Evolutionary conservation across 2,888 invertebrate species (phyloP).

Genomic region (Apantesis nais): DNA sequence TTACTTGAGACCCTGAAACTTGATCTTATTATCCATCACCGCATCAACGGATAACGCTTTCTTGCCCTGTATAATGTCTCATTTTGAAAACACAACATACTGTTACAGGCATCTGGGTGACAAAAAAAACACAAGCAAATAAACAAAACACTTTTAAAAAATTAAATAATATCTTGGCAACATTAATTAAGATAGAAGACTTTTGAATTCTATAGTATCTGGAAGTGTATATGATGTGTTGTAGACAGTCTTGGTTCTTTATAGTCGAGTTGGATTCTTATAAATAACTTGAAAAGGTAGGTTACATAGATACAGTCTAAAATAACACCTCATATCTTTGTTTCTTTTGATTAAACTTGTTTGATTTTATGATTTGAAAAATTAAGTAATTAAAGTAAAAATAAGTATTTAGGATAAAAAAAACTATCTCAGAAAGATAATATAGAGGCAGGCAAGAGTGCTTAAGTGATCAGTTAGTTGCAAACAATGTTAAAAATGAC

Average conservation of each 20-base stretch:
- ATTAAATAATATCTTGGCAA: neutral
- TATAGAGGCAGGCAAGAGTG: conserved; percentile 72
- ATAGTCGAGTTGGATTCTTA: neutral
- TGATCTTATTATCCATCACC: neutral
- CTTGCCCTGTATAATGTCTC: neutral
- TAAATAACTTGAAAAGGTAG: neutral
- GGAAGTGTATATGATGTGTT: neutral
- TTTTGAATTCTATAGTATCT: neutral
- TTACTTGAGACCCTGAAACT: neutral
- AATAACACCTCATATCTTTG: neutral
- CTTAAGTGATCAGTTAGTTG: conserved; percentile 53
- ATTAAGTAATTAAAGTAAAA: conserved; percentile 41
- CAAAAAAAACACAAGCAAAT: neutral
- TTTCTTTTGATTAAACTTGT: conserved; percentile 30
- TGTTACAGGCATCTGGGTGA: too few species aligned
- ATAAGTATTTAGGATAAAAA: conserved; percentile 56
- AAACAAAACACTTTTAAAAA: neutral
- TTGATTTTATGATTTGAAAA: conserved; percentile 41
- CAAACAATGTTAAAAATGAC: conserved; percentile 47
- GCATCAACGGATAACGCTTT: neutral
- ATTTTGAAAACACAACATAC: neutral
- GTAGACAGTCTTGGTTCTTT: neutral
- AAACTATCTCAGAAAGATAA: conserved; percentile 64
- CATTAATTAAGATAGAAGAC: neutral
- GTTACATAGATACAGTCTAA: neutral